Conservation (phyloP, 1,140 invertebrate genomes). For the Drosophila hydei region DNA sequence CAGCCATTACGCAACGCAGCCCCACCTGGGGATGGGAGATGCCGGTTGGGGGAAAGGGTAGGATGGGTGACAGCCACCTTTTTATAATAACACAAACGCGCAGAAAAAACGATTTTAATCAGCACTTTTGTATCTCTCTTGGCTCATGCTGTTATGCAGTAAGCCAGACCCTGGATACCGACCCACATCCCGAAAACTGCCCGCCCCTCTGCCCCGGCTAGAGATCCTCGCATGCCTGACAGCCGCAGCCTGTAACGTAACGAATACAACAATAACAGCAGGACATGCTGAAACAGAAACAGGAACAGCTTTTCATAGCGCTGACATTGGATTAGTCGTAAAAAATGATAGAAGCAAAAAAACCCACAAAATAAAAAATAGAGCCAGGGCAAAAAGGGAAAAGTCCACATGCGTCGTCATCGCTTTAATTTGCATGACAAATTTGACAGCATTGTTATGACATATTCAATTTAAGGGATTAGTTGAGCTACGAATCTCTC, state of each 20-base stretch:
- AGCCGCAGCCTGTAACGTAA: slow-evolving; percentile 18
- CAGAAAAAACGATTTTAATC: slow-evolving; percentile 71
- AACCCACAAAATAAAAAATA: slow-evolving; percentile 2
- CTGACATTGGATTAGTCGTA: slow-evolving; percentile 78
- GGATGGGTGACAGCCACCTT: slow-evolving; percentile 29
- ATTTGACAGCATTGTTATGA: slow-evolving; percentile 80
- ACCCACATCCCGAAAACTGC: slow-evolving; percentile 7
- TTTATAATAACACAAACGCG: slow-evolving; percentile 68
- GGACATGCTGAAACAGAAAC: slow-evolving; percentile 36
- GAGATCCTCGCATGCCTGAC: slow-evolving; percentile 14
- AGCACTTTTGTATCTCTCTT: slow-evolving; percentile 80
- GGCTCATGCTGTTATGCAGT: slow-evolving; percentile 56
- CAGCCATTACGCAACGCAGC: slow-evolving; percentile 18
- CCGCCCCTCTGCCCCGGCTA: background rate
- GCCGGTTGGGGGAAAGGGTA: background rate
- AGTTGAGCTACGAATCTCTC: slow-evolving; percentile 39
- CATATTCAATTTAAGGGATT: slow-evolving; percentile 83
- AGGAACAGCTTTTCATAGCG: slow-evolving; percentile 67
- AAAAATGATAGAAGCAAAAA: slow-evolving; percentile 55
- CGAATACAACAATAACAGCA: slow-evolving; percentile 43
- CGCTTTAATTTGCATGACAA: slow-evolving; percentile 82
- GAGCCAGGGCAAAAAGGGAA: slow-evolving; percentile 30
- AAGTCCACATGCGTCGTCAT: slow-evolving; percentile 64
- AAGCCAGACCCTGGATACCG: slow-evolving; percentile 7
- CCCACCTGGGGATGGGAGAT: slow-evolving; percentile 8